A percentile compares a stretch with the other conserved stretches of the same genome.
Conservation (phyloP, 2,113 vertebrate genomes). For the Tauraco erythrolophus region DNA sequence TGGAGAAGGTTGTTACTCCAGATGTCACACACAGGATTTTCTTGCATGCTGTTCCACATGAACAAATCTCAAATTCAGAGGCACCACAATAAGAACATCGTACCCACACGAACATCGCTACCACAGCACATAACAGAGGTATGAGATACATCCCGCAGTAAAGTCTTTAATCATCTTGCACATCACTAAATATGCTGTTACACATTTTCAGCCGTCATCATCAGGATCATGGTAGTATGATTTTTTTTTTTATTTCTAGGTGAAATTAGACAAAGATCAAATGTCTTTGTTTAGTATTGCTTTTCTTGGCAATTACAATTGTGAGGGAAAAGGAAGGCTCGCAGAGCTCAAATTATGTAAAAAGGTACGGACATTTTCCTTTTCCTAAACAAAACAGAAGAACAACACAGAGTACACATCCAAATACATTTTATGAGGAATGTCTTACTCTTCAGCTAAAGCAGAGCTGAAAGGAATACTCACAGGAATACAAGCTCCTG, state of each 20-base stretch:
- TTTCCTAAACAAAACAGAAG: neutral
- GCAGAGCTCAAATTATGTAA: neutral
- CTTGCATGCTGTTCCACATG: neutral
- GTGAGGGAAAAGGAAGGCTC: neutral
- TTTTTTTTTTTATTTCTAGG: neutral
- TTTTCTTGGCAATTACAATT: neutral
- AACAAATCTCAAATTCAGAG: neutral
- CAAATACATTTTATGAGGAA: neutral
- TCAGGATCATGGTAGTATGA: neutral
- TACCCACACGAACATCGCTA: neutral
- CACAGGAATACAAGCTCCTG: conserved; percentile 94
- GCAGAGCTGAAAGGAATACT: conserved; percentile 54
- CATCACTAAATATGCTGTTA: neutral
- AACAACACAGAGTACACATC: neutral
- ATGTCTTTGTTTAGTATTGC: neutral
- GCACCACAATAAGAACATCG: neutral
- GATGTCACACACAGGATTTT: fast-evolving
- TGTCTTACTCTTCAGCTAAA: neutral
- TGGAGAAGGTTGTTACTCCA: neutral
- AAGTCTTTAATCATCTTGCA: neutral
- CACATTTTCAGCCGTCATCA: neutral
- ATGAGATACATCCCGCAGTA: neutral
- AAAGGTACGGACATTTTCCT: neutral
- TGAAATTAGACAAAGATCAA: neutral
- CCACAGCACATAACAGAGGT: neutral